Conservation (phyloP, 2,113 vertebrate genomes). For the Ivindomyrus marchei region DNA sequence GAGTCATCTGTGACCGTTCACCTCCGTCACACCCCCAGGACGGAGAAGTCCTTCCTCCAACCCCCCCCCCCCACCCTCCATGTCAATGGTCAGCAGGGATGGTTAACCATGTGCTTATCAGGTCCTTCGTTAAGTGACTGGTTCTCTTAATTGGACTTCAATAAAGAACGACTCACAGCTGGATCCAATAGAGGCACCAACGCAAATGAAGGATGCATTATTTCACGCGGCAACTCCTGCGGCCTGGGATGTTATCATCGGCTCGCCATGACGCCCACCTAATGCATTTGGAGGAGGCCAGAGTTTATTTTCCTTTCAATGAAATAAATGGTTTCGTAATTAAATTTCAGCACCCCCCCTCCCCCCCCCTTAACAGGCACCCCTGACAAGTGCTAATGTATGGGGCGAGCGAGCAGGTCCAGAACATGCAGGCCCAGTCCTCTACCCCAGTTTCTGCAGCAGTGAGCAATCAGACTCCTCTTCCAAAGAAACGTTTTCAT, state of each 20-base stretch:
- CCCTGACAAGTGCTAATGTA: conserved; percentile 97
- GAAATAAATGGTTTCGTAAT: conserved; percentile 98
- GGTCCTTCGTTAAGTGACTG: conserved; percentile 81
- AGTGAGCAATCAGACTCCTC: conserved; percentile 68
- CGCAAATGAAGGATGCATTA: conserved; percentile 79
- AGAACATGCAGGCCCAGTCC: conserved; percentile 80
- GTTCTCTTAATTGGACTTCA: conserved; percentile 87
- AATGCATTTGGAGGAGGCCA: conserved; percentile 86
- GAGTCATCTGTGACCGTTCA: conserved; percentile 27
- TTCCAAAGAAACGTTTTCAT: conserved; percentile 81
- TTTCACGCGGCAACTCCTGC: conserved; percentile 71
- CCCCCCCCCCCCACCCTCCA: conserved; percentile 28
- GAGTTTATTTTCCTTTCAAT: conserved; percentile 98
- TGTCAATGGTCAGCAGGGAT: conserved; percentile 55
- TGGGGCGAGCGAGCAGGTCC: conserved; percentile 77
- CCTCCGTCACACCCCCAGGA: conserved; percentile 39
- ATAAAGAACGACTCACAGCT: conserved; percentile 83
- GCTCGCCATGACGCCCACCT: conserved; percentile 81
- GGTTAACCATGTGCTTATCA: conserved; percentile 67
- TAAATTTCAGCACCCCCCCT: conserved; percentile 80
- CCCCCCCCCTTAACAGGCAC: conserved; percentile 81
- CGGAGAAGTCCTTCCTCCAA: conserved; percentile 50
- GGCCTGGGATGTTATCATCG: conserved; percentile 92
- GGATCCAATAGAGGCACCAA: conserved; percentile 79
- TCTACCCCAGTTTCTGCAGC: conserved; percentile 68